A percentile compares a stretch with the other conserved stretches of the same genome.
Conservation (phyloP, 2,888 invertebrate genomes). For the Nymphalis c-album region DNA sequence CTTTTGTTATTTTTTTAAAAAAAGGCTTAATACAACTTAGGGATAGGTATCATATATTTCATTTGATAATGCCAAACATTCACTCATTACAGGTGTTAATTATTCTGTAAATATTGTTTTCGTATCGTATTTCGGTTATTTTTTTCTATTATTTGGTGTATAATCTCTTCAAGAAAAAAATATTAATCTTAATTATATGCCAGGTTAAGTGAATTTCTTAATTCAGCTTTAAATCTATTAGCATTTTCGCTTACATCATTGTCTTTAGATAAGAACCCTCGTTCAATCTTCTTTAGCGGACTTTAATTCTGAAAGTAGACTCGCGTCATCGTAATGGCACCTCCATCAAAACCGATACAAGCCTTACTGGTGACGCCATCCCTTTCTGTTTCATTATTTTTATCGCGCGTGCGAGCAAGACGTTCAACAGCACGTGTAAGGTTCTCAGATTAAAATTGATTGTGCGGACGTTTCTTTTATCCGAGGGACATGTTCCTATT, state of each 20-base stretch:
- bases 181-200: constrained; percentile 16
- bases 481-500: constrained; percentile 72
- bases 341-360: constrained; percentile 64
- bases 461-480: constrained; percentile 72
- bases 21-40: too few species aligned
- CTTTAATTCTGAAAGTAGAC: constrained; percentile 79
- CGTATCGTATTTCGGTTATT: not conserved
- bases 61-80: too few species aligned
- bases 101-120: too few species aligned
- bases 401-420: constrained; percentile 46
- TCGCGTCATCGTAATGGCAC: constrained; percentile 70
- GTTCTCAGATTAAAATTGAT: constrained; percentile 80
- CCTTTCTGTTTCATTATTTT: constrained; percentile 42
- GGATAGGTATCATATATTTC: too few species aligned
- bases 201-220: constrained; percentile 48
- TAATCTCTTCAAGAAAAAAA: not conserved
- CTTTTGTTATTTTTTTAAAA: too few species aligned
- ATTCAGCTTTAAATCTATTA: constrained; percentile 60
- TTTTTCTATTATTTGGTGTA: not conserved
- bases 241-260: constrained; percentile 76
- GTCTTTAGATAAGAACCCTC: constrained; percentile 72
- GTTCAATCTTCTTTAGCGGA: constrained; percentile 76
- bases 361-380: constrained; percentile 52
- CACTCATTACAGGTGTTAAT: too few species aligned
- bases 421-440: constrained; percentile 52